Evolutionary conservation across 2,888 invertebrate genomes (phyloP), one percentile per base, ranked within the genome.

Genomic region (Hedya salicella): DNA sequence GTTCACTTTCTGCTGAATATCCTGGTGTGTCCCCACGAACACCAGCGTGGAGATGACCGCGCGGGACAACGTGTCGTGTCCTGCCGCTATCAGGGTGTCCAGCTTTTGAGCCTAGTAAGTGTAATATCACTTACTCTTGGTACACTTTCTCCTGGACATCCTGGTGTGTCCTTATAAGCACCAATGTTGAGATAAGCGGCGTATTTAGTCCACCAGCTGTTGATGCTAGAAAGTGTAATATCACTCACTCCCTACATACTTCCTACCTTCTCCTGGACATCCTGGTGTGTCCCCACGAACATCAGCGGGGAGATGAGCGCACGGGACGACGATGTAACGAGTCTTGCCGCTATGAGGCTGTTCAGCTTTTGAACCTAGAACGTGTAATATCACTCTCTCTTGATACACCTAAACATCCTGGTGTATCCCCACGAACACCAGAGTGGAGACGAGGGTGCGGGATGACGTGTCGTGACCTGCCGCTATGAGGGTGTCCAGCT

Each of bases 1-100:
- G 25, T 6, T 25, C 3, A 25, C 25, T 6, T 3, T 25, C 6
- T 25, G 3, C 25, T 25, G 25, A 25, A 25, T 6, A 6, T 25
- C 25, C 25, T 3, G 25, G 6, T 25, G 25, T 3, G 6, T 25
- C 25, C 25, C 25, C 3, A 25, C 25, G 25, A 25, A 3, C 25
- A 25, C 25, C 6, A 25, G 3, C 25, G 25, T 25, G 6, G 3
- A 25, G 25, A 25, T 25, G 44, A 78, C 73, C 2, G 74, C 72
- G 8, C 73, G 72, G 8, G 66, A 72, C 30, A 81, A 77, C 4
- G 83, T 83, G 62, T 83, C 75, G 73, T 82, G 78, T 73, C 89
- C 91, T 30, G 88, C 91, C 36, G 88, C 82, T 72, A 91, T 84
- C 74, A 92, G 87, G 1, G 90, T 88, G 62, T 88, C 83, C 4